Conservation (phyloP, 1,140 invertebrate species). For the Polypedilum pembai region DNA sequence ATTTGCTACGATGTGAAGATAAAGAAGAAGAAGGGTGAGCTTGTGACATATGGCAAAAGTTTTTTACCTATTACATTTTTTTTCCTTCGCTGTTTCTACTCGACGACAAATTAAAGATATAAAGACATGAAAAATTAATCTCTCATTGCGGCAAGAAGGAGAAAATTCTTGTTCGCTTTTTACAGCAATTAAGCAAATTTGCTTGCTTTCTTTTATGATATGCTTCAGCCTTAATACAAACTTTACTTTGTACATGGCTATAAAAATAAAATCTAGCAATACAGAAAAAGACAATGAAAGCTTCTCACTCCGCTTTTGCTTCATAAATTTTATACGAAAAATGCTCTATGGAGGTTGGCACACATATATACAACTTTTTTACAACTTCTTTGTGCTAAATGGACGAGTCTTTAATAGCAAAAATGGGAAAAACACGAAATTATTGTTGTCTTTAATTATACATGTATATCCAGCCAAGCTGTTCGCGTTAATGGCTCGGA, state of each 20-base stretch:
- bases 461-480: neutral
- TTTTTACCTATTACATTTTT: too few relatives aligned
- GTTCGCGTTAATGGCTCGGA: neutral
- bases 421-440: neutral
- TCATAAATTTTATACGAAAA: neutral
- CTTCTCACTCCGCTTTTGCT: neutral
- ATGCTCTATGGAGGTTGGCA: too few relatives aligned
- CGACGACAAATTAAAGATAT: too few relatives aligned
- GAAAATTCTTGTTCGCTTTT: neutral
- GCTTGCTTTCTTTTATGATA: neutral
- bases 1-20: neutral
- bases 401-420: conserved; percentile 7
- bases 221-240: neutral
- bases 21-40: too few relatives aligned
- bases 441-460: conserved; percentile 19
- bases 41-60: too few relatives aligned
- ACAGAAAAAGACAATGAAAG: too few relatives aligned
- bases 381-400: neutral
- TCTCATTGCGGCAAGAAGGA: too few relatives aligned
- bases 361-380: neutral
- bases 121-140: too few relatives aligned
- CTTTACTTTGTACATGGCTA: too few relatives aligned
- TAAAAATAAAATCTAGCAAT: too few relatives aligned
- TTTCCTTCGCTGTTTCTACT: too few relatives aligned
- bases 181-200: conserved; percentile 13